Evolutionary conservation across 2,113 vertebrate species (phyloP), one percentile per base, ranked within the genome.

Genomic region (Oreocharis arfaki): DNA sequence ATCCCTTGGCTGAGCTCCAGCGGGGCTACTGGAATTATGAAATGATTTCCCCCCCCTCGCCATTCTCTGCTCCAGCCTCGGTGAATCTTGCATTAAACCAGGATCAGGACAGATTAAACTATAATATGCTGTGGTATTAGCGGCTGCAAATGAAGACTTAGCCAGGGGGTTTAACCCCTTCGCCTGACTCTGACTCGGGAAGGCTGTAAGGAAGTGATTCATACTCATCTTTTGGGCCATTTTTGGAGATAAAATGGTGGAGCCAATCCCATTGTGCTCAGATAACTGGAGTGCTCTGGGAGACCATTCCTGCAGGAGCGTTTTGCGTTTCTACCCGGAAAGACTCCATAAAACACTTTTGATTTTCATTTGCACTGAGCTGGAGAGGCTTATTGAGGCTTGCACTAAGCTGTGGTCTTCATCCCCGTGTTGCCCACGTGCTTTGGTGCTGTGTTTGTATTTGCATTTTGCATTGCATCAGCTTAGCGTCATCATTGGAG

Each of bases 31-130:
- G 96, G 96, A 98, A 98, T 98, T 98, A 98, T 97, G 96, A 97
- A 94, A 80, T 94, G 65, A 85, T 90, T 87, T 12, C 55, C 22
- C 39, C 39, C 28, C 35, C 61, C 67, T 37, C 33, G 26, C 49
- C 32, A 74, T 98, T 98, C 98, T 97, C 98, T 69, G 87, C 97
- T 98, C 98, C 98, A 98, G 97, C 98, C 97, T 96, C 86, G 63
- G 95, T 96, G 97, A 98, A 98, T 98, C 98, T 98, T 96, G 98
- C 98, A 99, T 99, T 99, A 99, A 99, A 99, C 98, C 98, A 97
- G 99, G 99, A 99, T 99, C 99, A 99, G 98, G 98, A 97, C 96
- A 99, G 99, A 99, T 99, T 99, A 99, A 98, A 98, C 98, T 98
- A 97, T 99, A 99, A 99, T 99, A 99, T 98, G 98, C 98, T 97